Evolutionary conservation across 2,888 invertebrate species (phyloP).

Genomic region (Hoplodrina ambigua): DNA sequence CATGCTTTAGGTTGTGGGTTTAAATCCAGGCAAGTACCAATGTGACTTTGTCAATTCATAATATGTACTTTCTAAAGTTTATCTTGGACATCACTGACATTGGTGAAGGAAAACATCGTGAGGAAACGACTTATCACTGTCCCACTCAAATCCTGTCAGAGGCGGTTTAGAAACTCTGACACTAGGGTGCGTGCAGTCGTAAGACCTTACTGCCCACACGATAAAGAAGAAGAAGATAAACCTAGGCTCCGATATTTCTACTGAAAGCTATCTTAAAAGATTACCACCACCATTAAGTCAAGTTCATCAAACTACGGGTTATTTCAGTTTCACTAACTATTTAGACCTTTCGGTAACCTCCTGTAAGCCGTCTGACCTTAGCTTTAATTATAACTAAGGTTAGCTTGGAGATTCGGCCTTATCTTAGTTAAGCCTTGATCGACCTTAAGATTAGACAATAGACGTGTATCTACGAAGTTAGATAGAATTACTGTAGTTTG

Average conservation of each 20-base stretch:
- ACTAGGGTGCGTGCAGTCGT: too few species aligned
- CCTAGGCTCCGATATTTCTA: neutral
- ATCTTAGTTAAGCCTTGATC: slow-evolving; percentile 56
- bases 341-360: slow-evolving; percentile 50
- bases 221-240: too few species aligned
- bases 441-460: slow-evolving; percentile 50
- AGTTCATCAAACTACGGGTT: slow-evolving; percentile 27
- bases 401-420: slow-evolving; percentile 39
- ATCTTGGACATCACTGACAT: too few species aligned
- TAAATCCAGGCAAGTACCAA: too few species aligned
- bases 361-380: slow-evolving; percentile 56
- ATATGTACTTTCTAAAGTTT: too few species aligned
- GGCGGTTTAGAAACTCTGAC: too few species aligned
- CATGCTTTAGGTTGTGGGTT: too few species aligned
- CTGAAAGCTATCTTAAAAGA: neutral
- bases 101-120: too few species aligned
- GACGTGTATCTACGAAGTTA: slow-evolving; percentile 26
- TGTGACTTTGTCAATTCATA: too few species aligned
- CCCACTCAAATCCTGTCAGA: too few species aligned
- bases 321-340: slow-evolving; percentile 42
- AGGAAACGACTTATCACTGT: too few species aligned
- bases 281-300: slow-evolving; percentile 25
- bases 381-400: slow-evolving; percentile 59
- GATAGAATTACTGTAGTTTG: slow-evolving; percentile 13
- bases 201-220: too few species aligned